Conservation (phyloP, 2,113 vertebrate genomes). For the Stegostoma tigrinum region DNA sequence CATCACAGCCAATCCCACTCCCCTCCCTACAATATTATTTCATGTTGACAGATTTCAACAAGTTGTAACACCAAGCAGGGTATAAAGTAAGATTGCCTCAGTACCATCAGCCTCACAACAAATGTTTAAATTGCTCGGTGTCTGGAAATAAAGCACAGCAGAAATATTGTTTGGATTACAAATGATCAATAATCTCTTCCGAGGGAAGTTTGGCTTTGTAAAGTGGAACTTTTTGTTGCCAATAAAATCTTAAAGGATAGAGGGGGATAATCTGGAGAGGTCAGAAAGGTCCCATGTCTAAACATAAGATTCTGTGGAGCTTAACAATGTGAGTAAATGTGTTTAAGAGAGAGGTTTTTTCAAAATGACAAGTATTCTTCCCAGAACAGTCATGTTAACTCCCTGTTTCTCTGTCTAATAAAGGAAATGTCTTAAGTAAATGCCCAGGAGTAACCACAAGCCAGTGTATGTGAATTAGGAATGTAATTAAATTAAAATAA, state of each 20-base stretch:
- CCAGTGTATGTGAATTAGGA: background rate
- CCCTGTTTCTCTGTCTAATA: background rate
- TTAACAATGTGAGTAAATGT: background rate
- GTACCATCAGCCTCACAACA: background rate
- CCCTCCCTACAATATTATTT: no score
- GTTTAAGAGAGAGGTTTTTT: background rate
- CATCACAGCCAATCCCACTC: no score
- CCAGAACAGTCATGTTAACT: background rate
- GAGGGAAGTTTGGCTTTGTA: background rate
- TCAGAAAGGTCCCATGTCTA: background rate
- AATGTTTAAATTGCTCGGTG: background rate
- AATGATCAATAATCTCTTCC: background rate
- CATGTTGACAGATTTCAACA: background rate
- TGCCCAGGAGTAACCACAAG: background rate
- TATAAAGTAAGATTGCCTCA: background rate
- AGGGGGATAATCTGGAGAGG: background rate
- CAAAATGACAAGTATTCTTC: background rate
- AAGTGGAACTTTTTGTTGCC: background rate
- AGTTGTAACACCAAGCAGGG: background rate
- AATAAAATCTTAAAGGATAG: background rate
- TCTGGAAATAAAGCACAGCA: background rate
- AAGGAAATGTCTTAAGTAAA: background rate
- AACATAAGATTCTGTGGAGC: background rate
- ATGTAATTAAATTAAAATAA: conserved; percentile 4
- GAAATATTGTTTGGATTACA: background rate